Evolutionary conservation across 2,113 vertebrate genomes (phyloP).

Genomic region (Strigops habroptila): DNA sequence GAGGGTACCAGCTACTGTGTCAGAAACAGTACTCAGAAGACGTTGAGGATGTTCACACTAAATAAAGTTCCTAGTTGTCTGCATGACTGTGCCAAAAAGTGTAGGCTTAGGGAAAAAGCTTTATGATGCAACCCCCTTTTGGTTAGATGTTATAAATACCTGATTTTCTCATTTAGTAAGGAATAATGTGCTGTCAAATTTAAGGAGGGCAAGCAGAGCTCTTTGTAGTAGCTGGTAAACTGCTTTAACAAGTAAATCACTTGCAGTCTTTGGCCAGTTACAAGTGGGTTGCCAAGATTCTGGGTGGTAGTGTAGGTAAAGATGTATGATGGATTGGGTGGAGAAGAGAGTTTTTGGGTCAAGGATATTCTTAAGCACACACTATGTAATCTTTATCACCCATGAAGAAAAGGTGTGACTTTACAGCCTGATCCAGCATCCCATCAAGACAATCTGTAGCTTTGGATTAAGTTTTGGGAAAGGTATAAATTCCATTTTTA

Average conservation of each 20-base stretch:
- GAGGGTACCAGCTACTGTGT: neutral
- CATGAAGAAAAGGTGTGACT: neutral
- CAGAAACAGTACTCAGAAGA: neutral
- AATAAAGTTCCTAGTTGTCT: neutral
- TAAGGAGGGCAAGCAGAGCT: neutral
- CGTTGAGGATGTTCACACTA: neutral
- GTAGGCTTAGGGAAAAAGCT: neutral
- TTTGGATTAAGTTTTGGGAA: neutral
- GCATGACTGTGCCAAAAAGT: neutral
- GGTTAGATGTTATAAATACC: neutral
- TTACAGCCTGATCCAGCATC: neutral
- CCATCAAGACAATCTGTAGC: neutral
- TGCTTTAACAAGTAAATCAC: neutral
- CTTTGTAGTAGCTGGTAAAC: neutral
- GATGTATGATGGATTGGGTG: neutral
- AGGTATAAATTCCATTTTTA: neutral
- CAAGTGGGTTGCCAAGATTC: neutral
- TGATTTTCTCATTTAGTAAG: neutral
- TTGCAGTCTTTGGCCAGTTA: neutral
- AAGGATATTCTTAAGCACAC: neutral
- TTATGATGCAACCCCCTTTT: neutral
- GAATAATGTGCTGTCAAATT: neutral
- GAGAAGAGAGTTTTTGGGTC: neutral
- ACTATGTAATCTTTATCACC: neutral
- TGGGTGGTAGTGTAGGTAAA: neutral